phyloP scores from a whole-genome alignment of 2,888 invertebrate genomes.

The Perizoma flavofasciatum region DNA sequence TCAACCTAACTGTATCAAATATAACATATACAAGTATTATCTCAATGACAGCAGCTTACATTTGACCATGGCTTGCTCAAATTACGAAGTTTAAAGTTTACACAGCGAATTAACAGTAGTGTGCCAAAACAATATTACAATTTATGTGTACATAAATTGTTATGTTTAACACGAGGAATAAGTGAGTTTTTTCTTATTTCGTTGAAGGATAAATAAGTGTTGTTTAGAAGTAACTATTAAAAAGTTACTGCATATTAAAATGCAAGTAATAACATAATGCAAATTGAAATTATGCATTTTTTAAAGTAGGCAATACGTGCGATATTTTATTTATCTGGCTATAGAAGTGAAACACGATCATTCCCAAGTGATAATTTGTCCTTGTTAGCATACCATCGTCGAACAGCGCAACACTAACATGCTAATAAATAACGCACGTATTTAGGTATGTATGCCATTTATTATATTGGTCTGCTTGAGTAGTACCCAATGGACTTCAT shows the following conservation, averaged over 20 bases:
- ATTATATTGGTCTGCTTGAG: conserved; percentile 10
- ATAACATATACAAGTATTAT: conserved; percentile 4
- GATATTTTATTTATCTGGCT: no score
- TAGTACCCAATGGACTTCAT: not conserved
- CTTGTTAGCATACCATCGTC: conserved; percentile 40
- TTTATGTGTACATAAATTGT: not conserved
- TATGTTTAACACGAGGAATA: not conserved
- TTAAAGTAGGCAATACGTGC: no score
- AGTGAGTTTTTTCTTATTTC: conserved; percentile 18
- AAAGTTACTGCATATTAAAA: not conserved
- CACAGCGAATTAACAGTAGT: conserved; percentile 26
- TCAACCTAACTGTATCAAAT: not conserved
- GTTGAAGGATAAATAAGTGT: conserved; percentile 4
- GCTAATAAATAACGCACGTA: conserved; percentile 50
- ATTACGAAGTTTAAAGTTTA: conserved; percentile 24
- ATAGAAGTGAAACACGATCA: conserved; percentile 15
- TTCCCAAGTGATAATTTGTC: conserved; percentile 46
- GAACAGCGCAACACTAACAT: conserved; percentile 25
- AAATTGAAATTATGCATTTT: no score
- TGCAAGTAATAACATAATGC: no score
- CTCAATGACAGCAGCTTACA: conserved; percentile 22
- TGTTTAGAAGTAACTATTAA: not conserved
- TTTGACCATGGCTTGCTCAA: conserved; percentile 26
- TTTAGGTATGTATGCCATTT: conserved; percentile 41
- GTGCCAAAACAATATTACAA: conserved; percentile 25